Conservation (phyloP, 2,113 vertebrate genomes). For the Nesogale talazaci region DNA sequence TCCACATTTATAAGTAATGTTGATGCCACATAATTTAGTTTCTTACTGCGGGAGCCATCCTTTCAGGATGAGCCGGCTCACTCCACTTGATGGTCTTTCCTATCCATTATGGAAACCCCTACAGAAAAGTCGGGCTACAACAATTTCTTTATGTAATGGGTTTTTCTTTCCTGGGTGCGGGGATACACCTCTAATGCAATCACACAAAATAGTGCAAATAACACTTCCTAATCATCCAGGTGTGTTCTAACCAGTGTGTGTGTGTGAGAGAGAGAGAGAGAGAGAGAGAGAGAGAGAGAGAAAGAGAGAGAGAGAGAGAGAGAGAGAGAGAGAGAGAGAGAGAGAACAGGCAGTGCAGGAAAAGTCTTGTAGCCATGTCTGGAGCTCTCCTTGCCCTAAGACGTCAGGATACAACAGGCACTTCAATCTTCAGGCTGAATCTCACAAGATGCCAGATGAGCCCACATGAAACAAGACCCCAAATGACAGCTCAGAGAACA, state of each 20-base stretch:
- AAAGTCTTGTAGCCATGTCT: not conserved
- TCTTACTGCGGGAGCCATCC: not conserved
- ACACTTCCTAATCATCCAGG: not conserved
- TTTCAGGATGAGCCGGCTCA: not conserved
- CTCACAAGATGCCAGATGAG: too few species aligned
- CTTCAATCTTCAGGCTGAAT: too few species aligned
- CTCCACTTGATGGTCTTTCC: not conserved
- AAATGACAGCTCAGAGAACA: not conserved
- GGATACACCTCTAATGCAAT: not conserved
- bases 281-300: too few species aligned
- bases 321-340: too few species aligned
- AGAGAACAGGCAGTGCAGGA: too few species aligned
- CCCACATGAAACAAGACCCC: not conserved
- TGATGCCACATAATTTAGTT: not conserved
- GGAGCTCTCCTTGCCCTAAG: not conserved
- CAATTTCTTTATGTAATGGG: too few species aligned
- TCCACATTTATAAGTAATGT: not conserved
- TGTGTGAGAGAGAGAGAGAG: too few species aligned
- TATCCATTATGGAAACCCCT: not conserved
- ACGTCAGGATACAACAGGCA: not conserved
- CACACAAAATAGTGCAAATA: not conserved
- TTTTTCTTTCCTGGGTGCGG: not conserved
- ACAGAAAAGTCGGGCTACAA: not conserved
- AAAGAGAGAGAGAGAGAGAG: too few species aligned
- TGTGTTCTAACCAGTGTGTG: not conserved